Percentiles rank a stretch among this genome's conserved stretches.
Conservation (phyloP, 2,113 vertebrate species). For the Lagenorhynchus albirostris region DNA sequence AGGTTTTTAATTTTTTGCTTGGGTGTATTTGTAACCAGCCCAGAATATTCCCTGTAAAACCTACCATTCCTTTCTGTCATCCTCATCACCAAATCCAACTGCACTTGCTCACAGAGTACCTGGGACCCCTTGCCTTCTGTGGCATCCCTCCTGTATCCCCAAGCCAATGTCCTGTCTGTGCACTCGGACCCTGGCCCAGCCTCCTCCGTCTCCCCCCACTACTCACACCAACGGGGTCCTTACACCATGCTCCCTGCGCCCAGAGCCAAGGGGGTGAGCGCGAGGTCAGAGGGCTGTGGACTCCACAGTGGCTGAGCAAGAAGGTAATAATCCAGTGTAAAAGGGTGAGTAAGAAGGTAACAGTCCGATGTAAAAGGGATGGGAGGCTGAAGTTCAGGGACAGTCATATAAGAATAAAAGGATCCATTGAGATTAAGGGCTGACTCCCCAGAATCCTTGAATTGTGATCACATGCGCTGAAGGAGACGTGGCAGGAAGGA, state of each 20-base stretch:
- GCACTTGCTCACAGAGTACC: not conserved
- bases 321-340: not conserved
- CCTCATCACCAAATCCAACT: not conserved
- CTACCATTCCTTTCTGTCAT: not conserved
- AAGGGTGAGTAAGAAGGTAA: not conserved
- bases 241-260: fast-evolving
- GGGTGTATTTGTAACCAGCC: not conserved
- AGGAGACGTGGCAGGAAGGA: not conserved
- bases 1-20: not conserved
- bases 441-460: not conserved
- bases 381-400: not conserved
- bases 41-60: not conserved
- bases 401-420: not conserved
- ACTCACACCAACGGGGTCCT: not conserved
- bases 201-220: not conserved
- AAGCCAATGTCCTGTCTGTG: not conserved
- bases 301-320: not conserved
- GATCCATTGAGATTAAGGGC: fast-evolving
- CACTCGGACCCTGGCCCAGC: fast-evolving
- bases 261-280: not conserved
- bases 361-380: not conserved
- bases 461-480: not conserved
- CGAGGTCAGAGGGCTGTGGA: not conserved
- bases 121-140: not conserved
- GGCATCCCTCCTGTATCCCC: not conserved